Conservation (phyloP, 2,888 invertebrate genomes). For the Leptinotarsa rubiginosa region DNA sequence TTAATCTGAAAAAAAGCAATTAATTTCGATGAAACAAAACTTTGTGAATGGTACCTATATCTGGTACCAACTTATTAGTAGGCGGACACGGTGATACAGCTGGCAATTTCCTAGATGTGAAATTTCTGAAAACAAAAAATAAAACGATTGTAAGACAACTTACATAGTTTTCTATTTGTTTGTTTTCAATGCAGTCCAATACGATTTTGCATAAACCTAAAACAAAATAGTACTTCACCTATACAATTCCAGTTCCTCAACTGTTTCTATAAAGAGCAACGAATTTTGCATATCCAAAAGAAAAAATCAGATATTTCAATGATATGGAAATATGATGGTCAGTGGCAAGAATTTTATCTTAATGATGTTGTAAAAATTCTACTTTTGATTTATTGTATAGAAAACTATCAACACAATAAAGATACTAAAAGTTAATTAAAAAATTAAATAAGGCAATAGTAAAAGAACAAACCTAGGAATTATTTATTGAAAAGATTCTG, state of each 20-base stretch:
- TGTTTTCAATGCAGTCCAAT: conserved; percentile 44
- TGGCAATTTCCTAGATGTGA: conserved; percentile 41
- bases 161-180: conserved; percentile 40
- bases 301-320: background rate
- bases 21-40: conserved; percentile 71
- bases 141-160: conserved; percentile 42
- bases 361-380: too few relatives aligned
- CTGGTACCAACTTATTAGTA: conserved; percentile 70
- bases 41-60: conserved; percentile 78
- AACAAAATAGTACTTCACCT: conserved; percentile 47
- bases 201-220: conserved; percentile 46
- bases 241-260: conserved; percentile 7
- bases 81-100: conserved; percentile 46
- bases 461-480: too few relatives aligned
- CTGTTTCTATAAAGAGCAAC: background rate
- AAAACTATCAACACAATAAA: too few relatives aligned
- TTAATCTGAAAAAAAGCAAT: background rate
- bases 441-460: too few relatives aligned
- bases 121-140: conserved; percentile 47
- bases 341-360: too few relatives aligned
- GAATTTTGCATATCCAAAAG: background rate
- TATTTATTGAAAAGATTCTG: too few relatives aligned
- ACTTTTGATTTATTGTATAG: too few relatives aligned
- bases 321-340: background rate
- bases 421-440: too few relatives aligned